A percentile compares a stretch with the other conserved stretches of the same genome.
Evolutionary conservation across 2,888 invertebrate genomes (phyloP).

Genomic region (Pherbina coryleti): DNA sequence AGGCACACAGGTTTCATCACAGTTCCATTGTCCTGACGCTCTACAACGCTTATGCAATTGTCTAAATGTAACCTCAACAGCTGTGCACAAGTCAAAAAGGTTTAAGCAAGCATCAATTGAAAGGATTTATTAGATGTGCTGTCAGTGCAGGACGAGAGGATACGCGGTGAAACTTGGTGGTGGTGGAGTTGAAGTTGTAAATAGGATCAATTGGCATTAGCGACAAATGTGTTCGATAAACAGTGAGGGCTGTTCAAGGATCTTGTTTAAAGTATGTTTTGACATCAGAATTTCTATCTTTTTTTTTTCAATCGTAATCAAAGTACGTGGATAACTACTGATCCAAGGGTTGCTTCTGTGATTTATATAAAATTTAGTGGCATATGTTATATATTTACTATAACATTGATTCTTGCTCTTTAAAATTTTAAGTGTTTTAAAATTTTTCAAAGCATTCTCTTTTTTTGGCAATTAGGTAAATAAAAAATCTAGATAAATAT

Average conservation of each 20-base stretch:
- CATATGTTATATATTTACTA: no score
- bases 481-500: no score
- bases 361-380: no score
- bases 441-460: no score
- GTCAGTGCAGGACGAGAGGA: background rate
- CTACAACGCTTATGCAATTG: slow-evolving; percentile 6
- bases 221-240: background rate
- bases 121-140: background rate
- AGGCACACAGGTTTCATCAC: background rate
- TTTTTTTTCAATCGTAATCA: background rate
- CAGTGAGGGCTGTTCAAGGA: background rate
- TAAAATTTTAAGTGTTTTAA: no score
- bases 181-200: slow-evolving; percentile 4
- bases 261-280: background rate
- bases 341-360: no score
- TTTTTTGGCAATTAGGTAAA: no score
- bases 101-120: background rate
- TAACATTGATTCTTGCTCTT: no score
- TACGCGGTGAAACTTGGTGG: background rate
- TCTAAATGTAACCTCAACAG: slow-evolving; percentile 3
- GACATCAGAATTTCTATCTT: background rate
- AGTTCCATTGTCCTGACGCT: background rate
- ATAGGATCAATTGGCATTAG: slow-evolving; percentile 6
- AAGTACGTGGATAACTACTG: no score
- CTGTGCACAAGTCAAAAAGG: slow-evolving; percentile 8